phyloP scores from a whole-genome alignment of 2,888 invertebrate species.

The Hydrotaea diabolus region DNA sequence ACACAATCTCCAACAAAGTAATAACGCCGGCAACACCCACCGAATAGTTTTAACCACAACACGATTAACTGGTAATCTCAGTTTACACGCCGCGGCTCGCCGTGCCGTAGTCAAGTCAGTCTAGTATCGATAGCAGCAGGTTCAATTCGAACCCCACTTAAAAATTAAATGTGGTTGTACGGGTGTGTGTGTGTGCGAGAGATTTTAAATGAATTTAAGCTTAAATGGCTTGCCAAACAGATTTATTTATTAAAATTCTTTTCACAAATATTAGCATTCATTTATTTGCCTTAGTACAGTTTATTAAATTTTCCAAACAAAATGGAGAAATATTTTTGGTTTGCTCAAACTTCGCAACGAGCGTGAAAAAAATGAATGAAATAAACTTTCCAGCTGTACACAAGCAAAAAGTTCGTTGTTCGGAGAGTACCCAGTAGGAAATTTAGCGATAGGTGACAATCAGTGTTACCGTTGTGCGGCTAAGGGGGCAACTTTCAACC shows the following conservation, averaged over 20 bases:
- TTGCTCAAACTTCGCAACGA: neutral
- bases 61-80: constrained; percentile 21
- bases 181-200: neutral
- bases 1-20: constrained; percentile 2
- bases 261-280: constrained; percentile 13
- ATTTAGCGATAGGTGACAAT: neutral
- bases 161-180: neutral
- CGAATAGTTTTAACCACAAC: constrained; percentile 31
- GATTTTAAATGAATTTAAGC: neutral
- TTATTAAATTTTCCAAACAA: constrained; percentile 55
- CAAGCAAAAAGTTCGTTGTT: neutral
- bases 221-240: too few relatives aligned
- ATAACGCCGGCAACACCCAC: constrained; percentile 21
- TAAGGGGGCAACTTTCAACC: neutral
- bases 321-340: constrained; percentile 59
- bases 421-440: neutral
- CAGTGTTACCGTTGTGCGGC: too few relatives aligned
- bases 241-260: too few relatives aligned
- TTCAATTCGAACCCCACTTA: too few relatives aligned
- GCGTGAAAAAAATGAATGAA: constrained; percentile 16
- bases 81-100: too few relatives aligned
- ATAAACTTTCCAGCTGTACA: neutral
- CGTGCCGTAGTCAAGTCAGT: too few relatives aligned
- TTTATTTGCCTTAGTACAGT: constrained; percentile 33
- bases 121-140: too few relatives aligned